Evolutionary conservation across 1,140 invertebrate genomes (phyloP).

Genomic region (Harpegnathos saltator): DNA sequence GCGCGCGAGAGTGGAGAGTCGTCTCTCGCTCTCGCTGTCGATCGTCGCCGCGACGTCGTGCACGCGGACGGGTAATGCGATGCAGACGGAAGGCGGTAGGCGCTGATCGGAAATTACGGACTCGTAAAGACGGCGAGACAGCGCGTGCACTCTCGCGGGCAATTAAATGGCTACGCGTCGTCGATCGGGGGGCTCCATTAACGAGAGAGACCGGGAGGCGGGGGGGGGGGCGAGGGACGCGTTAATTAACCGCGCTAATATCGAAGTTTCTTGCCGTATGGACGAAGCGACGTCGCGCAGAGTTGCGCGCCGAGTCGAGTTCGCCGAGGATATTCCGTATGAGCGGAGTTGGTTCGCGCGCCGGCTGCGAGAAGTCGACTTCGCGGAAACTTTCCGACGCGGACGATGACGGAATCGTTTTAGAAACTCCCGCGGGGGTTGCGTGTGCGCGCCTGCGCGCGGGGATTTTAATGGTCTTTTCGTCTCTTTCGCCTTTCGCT

Average conservation of each 20-base stretch:
- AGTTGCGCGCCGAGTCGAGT: conserved; percentile 38
- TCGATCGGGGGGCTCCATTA: conserved; percentile 54
- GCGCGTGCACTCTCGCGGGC: conserved; percentile 30
- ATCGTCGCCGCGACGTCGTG: neutral
- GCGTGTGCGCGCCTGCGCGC: too few species aligned
- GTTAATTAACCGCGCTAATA: conserved; percentile 56
- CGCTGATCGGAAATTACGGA: conserved; percentile 45
- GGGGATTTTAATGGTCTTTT: neutral
- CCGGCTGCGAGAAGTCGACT: too few species aligned
- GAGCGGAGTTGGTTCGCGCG: too few species aligned
- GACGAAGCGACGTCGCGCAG: conserved; percentile 16
- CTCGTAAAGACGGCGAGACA: conserved; percentile 10
- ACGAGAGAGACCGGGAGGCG: too few species aligned
- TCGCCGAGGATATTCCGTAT: conserved; percentile 51
- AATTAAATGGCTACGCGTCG: conserved; percentile 57
- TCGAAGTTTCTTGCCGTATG: conserved; percentile 52
- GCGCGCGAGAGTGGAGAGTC: conserved; percentile 7
- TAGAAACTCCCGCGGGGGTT: neutral
- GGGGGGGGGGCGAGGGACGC: too few species aligned
- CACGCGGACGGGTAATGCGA: conserved; percentile 33
- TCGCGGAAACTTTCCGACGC: conserved; percentile 36
- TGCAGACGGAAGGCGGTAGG: conserved; percentile 41
- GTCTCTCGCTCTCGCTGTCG: too few species aligned
- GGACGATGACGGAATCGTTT: neutral
- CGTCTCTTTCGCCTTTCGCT: neutral